These are phyloP conservation scores for Lamprologus lemairii DNA, from an alignment of 2,113 vertebrate species.

Conservation along the genomic window DNA sequence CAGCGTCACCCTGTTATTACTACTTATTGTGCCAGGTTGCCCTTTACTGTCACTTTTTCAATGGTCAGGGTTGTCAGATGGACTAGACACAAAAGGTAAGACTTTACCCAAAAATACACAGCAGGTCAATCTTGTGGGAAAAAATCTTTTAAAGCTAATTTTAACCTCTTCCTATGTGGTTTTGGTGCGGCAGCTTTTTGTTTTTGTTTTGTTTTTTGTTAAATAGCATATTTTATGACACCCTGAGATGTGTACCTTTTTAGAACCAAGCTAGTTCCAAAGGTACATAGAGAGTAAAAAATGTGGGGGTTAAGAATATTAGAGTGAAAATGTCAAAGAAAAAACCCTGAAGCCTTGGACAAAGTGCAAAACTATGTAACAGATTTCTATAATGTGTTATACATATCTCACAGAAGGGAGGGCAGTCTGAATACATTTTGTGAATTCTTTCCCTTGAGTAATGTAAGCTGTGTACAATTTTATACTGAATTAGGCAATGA, in stretches of 20 bases:
- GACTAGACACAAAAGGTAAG: background rate
- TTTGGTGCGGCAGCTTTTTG: background rate
- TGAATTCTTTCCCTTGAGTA: background rate
- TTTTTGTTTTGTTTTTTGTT: background rate
- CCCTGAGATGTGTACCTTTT: background rate
- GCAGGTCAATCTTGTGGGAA: background rate
- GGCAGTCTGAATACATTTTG: background rate
- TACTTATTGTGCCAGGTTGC: background rate
- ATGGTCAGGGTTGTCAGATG: background rate
- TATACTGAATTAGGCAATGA: background rate
- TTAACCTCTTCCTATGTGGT: background rate
- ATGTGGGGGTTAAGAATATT: background rate
- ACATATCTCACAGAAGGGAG: background rate
- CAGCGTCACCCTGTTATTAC: background rate
- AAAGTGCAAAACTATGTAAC: background rate
- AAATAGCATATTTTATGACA: accelerated
- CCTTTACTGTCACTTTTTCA: background rate
- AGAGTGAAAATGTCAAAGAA: accelerated
- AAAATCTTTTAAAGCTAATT: background rate
- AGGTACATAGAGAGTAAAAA: background rate
- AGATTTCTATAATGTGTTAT: accelerated
- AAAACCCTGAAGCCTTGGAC: background rate
- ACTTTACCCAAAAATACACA: background rate
- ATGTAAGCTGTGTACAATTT: background rate
- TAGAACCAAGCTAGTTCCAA: background rate